Conservation (phyloP, 2,797 vertebrate species). For the Smutsia temminckii region DNA sequence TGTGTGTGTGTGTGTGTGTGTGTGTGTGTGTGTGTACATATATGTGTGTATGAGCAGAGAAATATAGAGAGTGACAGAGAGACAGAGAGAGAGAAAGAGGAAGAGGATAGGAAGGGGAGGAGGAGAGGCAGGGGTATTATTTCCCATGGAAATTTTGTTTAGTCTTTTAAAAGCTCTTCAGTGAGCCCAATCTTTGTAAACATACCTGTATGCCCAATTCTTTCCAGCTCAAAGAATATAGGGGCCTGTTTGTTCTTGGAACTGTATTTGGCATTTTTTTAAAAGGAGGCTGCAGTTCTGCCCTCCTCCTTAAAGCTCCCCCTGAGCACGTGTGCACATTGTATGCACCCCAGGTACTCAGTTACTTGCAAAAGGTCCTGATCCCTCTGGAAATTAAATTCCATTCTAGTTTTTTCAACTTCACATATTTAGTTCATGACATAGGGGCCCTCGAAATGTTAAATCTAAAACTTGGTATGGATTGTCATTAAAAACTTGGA, state of each 20-base stretch:
- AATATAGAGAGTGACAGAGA: neutral
- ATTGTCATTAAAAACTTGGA: conserved; percentile 72
- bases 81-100: neutral
- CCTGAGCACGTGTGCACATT: neutral
- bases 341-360: neutral
- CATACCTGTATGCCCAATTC: neutral
- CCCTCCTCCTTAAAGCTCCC: neutral
- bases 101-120: too few species aligned
- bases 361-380: conserved; percentile 45
- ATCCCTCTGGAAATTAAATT: conserved; percentile 42
- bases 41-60: neutral
- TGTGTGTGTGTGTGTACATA: neutral
- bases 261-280: conserved; percentile 12
- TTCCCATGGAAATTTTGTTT: neutral
- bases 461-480: conserved; percentile 86
- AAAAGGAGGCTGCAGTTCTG: neutral
- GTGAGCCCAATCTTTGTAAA: conserved; percentile 37
- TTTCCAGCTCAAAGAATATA: conserved; percentile 32
- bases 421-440: conserved; percentile 82
- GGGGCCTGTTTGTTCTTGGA: conserved; percentile 28
- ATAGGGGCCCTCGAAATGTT: conserved; percentile 71
- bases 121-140: neutral
- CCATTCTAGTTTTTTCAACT: conserved; percentile 78
- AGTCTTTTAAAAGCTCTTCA: neutral
- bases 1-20: neutral